phyloP scores from a whole-genome alignment of 30 jellyfish, hydroid and myxozoan genomes.

The Aurelia aurita complex sp. Pacific region DNA sequence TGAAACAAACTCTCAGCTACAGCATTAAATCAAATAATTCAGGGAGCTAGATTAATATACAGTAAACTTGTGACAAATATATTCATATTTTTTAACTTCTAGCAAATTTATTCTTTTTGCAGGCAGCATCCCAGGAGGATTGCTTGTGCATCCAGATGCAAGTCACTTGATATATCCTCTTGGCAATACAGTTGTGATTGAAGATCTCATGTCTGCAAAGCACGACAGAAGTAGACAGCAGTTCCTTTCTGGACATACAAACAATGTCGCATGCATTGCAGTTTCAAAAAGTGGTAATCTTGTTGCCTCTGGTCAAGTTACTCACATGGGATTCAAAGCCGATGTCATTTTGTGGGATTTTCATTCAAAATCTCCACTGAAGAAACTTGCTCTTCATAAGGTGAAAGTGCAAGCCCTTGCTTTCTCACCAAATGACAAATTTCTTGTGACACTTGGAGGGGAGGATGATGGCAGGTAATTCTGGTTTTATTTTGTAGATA shows the following conservation, averaged over 20 bases:
- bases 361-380: slow-evolving; percentile 35
- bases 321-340: slow-evolving; percentile 98
- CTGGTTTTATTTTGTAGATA: too few species aligned
- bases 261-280: slow-evolving; percentile 94
- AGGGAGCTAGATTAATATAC: too few species aligned
- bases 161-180: slow-evolving; percentile 85
- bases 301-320: slow-evolving; percentile 96
- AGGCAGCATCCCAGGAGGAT: slow-evolving; percentile 98
- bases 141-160: slow-evolving; percentile 88
- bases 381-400: slow-evolving; percentile 80
- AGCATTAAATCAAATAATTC: too few species aligned
- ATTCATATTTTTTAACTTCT: background rate
- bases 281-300: slow-evolving; percentile 83
- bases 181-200: slow-evolving; percentile 93
- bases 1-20: too few species aligned
- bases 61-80: too few species aligned
- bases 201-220: slow-evolving; percentile 58
- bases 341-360: slow-evolving; percentile 97
- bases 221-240: slow-evolving; percentile 71
- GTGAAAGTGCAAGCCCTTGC: slow-evolving; percentile 97
- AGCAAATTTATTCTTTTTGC: slow-evolving; percentile 1
- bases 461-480: slow-evolving; percentile 97
- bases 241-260: slow-evolving; percentile 91
- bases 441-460: slow-evolving; percentile 94
- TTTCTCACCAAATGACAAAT: slow-evolving; percentile 89